These are phyloP conservation scores for Bryconaethiops microstoma DNA, from an alignment of 2,797 vertebrate species.

Conservation along the genomic window DNA sequence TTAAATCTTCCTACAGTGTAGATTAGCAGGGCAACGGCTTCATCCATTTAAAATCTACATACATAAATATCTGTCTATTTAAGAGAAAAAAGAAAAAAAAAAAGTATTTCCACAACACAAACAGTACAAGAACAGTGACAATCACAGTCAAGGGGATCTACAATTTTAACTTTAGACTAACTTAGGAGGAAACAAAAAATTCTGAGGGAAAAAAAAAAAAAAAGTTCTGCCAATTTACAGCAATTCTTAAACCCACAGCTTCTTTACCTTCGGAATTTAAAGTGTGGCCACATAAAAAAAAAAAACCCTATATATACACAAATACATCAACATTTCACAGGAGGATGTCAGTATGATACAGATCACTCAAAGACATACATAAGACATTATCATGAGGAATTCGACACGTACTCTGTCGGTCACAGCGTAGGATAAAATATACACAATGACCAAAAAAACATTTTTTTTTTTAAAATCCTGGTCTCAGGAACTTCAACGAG, in stretches of 20 bases:
- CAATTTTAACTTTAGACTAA: not conserved
- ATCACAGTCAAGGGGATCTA: not conserved
- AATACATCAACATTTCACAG: not conserved
- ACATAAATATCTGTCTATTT: constrained; percentile 49
- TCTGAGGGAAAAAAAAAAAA: too few relatives aligned
- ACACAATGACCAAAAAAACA: not conserved
- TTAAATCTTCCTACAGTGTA: constrained; percentile 50
- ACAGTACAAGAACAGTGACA: constrained; percentile 9
- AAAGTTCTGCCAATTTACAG: not conserved
- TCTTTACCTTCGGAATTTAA: not conserved
- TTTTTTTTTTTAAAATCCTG: too few relatives aligned
- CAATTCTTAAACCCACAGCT: not conserved
- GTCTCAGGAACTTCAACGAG: not conserved
- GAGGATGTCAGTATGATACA: not conserved
- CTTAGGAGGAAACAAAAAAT: not conserved
- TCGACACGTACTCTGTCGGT: not conserved
- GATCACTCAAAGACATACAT: not conserved
- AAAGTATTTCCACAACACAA: not conserved
- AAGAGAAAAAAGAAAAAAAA: not conserved
- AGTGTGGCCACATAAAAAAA: not conserved
- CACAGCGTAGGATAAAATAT: constrained; percentile 8
- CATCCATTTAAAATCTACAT: constrained; percentile 58
- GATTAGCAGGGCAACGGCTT: not conserved
- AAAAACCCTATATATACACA: too few relatives aligned
- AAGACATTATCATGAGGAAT: not conserved